Conservation (phyloP, 2,113 vertebrate species). For the Centropus unirufus region DNA sequence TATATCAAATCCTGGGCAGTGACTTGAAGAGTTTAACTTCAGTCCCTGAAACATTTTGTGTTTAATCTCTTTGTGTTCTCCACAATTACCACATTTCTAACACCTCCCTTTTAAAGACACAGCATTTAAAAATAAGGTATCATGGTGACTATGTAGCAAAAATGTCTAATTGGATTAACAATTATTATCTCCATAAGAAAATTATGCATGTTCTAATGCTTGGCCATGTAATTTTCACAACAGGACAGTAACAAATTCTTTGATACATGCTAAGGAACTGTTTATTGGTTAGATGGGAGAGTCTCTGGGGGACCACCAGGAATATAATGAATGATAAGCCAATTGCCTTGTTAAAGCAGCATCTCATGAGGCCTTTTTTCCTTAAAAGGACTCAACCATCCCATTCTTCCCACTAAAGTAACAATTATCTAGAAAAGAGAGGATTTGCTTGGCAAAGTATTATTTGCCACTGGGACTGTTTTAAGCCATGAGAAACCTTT, state of each 20-base stretch:
- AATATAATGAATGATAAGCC: not conserved
- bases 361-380: not conserved
- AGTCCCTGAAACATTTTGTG: not conserved
- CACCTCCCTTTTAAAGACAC: not conserved
- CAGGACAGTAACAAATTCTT: not conserved
- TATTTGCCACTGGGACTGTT: not conserved
- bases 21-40: not conserved
- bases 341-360: not conserved
- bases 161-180: not conserved
- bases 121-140: not conserved
- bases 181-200: constrained; percentile 27
- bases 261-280: not conserved
- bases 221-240: constrained; percentile 15
- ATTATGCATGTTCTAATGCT: constrained; percentile 5
- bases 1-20: not conserved
- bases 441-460: not conserved
- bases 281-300: not conserved
- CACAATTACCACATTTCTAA: not conserved
- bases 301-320: not conserved
- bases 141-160: not conserved
- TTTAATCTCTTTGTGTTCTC: not conserved
- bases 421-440: not conserved
- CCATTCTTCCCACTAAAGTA: not conserved
- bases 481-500: not conserved
- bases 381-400: not conserved